Evolutionary conservation across 1,140 invertebrate genomes (phyloP), one percentile per base, ranked within the genome.

Genomic region (Halictus rubicundus): DNA sequence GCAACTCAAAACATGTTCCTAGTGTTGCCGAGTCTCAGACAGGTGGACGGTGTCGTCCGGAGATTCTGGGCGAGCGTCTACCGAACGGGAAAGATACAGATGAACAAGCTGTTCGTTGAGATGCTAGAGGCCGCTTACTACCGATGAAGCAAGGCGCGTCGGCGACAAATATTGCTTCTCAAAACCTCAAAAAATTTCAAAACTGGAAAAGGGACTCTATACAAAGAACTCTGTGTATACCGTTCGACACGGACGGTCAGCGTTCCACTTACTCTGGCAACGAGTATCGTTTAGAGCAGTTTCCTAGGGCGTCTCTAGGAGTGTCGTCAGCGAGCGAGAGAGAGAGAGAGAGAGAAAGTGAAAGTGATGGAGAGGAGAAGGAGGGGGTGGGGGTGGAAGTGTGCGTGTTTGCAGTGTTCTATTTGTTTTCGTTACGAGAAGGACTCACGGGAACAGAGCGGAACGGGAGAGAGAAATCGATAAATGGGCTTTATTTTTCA

Each of bases 91-190:
- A 96, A 96, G 88, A 97, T 98, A 68, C 95, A 96, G 68, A 98
- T 99, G 97, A 99, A 99, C 94, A 99, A 99, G 93, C 95, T 99
- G 12, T 99, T 99, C 92, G 94, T 98, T 39, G 98, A 99, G 94
- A 99, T 99, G 98, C 94, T 99, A 69, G 98, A 99, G 91, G 95
- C 96, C 23, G 90, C 91, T 64, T 89, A 88, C 71, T 89, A 91
- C 78, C 91, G 91, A 92, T 92, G 90, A 92, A 79, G 12, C 32
- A 32, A 32, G 32, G 32, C 64, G 59, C 57, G 49, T 8, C 63
- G 19, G 52, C 25, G 10, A 46, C 49, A 27, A 63, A 75, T 59
- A 37, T 42, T 52, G 60, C 57, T 65, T 49, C 19, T 23, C 46
- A 61, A 61, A 25, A 75, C 65, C 66, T 60, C n/a, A n/a, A 70